phyloP scores from a whole-genome alignment of 2,888 invertebrate genomes.

The Cantharis nigra region DNA sequence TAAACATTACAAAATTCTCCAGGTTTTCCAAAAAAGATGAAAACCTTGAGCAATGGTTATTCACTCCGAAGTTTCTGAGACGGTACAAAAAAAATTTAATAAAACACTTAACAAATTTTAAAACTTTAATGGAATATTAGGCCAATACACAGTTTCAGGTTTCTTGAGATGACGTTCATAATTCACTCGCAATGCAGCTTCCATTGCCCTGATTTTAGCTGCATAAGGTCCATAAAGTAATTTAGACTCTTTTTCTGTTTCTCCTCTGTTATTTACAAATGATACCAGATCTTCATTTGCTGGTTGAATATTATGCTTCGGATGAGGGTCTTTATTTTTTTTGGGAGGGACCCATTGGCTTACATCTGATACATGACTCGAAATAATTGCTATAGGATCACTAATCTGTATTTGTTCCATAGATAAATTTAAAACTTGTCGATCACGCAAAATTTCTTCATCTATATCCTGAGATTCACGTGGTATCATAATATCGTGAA shows the following conservation, averaged over 20 bases:
- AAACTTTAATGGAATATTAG: not conserved
- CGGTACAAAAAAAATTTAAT: not conserved
- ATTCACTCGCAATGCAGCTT: not conserved
- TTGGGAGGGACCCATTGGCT: no score
- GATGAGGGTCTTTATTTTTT: no score
- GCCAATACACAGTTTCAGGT: not conserved
- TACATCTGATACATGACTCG: not conserved
- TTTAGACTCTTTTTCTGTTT: not conserved
- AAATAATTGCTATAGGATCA: not conserved
- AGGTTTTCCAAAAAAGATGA: no score
- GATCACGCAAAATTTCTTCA: not conserved
- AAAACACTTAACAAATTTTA: not conserved
- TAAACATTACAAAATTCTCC: no score
- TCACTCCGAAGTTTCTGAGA: no score
- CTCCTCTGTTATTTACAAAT: not conserved
- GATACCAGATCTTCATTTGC: not conserved
- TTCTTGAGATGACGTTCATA: not conserved
- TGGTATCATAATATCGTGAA: no score
- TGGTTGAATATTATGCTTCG: not conserved
- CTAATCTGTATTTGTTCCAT: not conserved
- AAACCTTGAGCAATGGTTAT: no score
- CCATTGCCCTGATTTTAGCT: not conserved
- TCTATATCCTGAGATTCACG: no score
- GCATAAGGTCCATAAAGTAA: no score
- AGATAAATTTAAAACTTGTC: not conserved